Conservation (phyloP, 2,888 invertebrate species). For the Drosophila hamatofila region DNA sequence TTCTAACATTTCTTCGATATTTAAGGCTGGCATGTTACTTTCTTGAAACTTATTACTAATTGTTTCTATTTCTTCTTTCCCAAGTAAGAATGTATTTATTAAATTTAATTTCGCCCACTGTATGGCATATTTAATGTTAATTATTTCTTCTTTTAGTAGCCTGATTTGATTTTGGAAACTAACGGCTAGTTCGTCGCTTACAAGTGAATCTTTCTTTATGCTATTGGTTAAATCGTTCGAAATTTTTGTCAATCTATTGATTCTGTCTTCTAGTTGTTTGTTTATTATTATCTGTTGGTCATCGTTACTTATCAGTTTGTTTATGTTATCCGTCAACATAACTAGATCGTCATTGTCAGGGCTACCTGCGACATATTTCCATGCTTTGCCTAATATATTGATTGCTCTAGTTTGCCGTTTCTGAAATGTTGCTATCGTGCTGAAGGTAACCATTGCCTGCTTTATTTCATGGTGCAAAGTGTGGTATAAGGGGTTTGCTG, state of each 20-base stretch:
- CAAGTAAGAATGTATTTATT: neutral
- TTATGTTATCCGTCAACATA: neutral
- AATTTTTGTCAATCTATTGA: neutral
- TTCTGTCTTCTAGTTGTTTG: neutral
- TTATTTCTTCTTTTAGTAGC: neutral
- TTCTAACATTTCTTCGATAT: neutral
- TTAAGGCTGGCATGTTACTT: neutral
- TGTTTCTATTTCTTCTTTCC: neutral
- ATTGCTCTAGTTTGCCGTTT: neutral
- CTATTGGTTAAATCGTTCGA: neutral
- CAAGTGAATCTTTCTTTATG: neutral
- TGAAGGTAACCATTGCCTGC: too few relatives aligned
- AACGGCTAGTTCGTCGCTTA: neutral
- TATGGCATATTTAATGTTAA: constrained; percentile 2
- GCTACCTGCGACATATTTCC: neutral
- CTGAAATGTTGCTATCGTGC: too few relatives aligned
- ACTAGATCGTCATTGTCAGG: neutral
- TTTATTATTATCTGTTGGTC: neutral
- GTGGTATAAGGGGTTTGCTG: neutral
- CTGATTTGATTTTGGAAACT: neutral
- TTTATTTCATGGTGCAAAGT: neutral
- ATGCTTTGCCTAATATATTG: neutral
- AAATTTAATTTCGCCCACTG: neutral
- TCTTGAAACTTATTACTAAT: neutral
- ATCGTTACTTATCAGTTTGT: neutral